These are phyloP conservation scores for Clarias platycephalus DNA, from an alignment of 2,797 vertebrate species.

Conservation along the genomic window DNA sequence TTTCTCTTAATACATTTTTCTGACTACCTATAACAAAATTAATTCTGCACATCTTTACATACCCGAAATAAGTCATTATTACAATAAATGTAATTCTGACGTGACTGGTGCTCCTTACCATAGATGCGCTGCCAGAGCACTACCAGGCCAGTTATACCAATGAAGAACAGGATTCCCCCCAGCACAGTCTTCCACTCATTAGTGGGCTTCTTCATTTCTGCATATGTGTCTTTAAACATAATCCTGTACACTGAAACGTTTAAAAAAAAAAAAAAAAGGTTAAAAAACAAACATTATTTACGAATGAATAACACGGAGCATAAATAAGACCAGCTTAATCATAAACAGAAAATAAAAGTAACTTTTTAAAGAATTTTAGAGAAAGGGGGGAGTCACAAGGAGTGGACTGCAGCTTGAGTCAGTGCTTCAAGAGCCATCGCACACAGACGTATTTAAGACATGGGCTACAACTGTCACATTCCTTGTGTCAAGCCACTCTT, in stretches of 20 bases:
- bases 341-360: not conserved
- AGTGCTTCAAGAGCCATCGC: no score
- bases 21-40: not conserved
- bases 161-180: conserved; percentile 74
- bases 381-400: no score
- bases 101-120: conserved; percentile 64
- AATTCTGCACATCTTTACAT: not conserved
- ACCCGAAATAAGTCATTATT: no score
- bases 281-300: not conserved
- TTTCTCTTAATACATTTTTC: not conserved
- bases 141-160: conserved; percentile 81
- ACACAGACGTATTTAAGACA: no score
- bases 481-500: no score
- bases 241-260: conserved; percentile 76
- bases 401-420: no score
- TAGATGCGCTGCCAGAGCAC: conserved; percentile 79
- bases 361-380: not conserved
- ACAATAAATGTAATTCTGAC: not conserved
- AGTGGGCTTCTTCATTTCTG: conserved; percentile 76
- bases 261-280: not conserved
- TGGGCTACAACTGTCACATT: no score
- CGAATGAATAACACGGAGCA: not conserved
- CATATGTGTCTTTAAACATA: conserved; percentile 73
- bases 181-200: conserved; percentile 82
- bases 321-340: not conserved